Base-by-base conservation (phyloP, 2,797 vertebrate genomes). In the Chrosomus eos region DNA sequence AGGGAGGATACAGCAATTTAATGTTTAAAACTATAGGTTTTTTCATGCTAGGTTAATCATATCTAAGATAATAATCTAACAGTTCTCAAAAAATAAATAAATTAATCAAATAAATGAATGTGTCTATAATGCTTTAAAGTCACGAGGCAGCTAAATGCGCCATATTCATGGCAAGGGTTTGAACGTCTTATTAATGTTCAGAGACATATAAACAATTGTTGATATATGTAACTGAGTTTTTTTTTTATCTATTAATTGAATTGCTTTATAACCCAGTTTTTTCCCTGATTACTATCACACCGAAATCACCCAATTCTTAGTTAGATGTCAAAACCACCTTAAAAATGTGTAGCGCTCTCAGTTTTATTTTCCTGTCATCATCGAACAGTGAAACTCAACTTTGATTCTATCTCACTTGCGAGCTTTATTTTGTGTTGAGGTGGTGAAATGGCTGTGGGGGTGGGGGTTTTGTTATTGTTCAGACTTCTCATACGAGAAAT, bases 391-490 rank as follows among this genome's bases (percentile, higher is more conserved):
- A 89, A 89, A 88, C 83, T 83, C 77, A 84, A 87, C 78, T 87
- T 45, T 80, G 84, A 81, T 72, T 84, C 31, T 48, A 19, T 77
- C 79, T 78, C 79, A 31, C 28, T 31, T 51, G 16, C 31, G 33
- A 55, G 4, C 81, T 43, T 33, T 23, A 74, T 36, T 80, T 84
- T 79, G 55, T 80, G 76, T 62, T 64, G 68, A 64, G 67, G 66
- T 80, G 36, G 19, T 78, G 82, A 77, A 70, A 62, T 73, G 67
- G 31, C 66, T 80, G 40, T 79, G 83, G 66, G 67, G 45, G 81
- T 55, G 85, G 88, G 87, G 76, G 91, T 89, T 36, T 36, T 89
- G 93, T 93, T 95, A 94, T 95, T 96, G 93, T 95, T 94, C 93
- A 93, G 91, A 92, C 64, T 70, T 78, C 68, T 80, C 93, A 95